Evolutionary conservation across 2,888 invertebrate genomes (phyloP).

Genomic region (Panzeria rudis): DNA sequence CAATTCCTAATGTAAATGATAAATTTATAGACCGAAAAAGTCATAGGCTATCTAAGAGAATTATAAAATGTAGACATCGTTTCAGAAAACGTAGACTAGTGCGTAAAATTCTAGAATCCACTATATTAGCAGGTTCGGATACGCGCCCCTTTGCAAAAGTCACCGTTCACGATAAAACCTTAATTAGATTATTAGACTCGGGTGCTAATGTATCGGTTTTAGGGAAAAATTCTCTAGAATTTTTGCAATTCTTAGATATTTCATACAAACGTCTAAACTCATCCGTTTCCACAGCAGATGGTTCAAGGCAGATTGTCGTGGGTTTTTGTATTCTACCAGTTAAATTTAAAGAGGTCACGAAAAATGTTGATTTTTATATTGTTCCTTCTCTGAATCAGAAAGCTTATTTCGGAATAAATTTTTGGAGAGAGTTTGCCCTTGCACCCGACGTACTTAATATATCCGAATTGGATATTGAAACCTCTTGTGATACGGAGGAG

Average conservation of each 20-base stretch:
- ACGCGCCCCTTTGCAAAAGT: not conserved
- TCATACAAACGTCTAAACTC: not conserved
- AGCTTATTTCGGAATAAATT: not conserved
- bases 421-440: not conserved
- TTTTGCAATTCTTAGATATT: not conserved
- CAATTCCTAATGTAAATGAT: not conserved
- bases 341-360: not conserved
- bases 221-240: not conserved
- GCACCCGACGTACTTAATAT: too few species aligned
- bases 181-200: conserved; percentile 10
- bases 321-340: conserved; percentile 16
- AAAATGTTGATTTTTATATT: not conserved
- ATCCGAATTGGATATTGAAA: too few species aligned
- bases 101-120: not conserved
- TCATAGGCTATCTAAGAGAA: not conserved
- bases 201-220: conserved; percentile 31
- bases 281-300: not conserved
- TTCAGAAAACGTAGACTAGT: not conserved
- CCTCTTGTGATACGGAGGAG: too few species aligned
- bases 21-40: not conserved
- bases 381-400: not conserved
- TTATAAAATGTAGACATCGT: not conserved
- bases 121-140: not conserved
- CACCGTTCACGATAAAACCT: not conserved
- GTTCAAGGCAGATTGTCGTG: not conserved